Percentiles rank a stretch among this genome's conserved stretches.
These are phyloP conservation scores for Yponomeuta evonymella DNA, from an alignment of 2,888 invertebrate genomes.

Conservation along the genomic window DNA sequence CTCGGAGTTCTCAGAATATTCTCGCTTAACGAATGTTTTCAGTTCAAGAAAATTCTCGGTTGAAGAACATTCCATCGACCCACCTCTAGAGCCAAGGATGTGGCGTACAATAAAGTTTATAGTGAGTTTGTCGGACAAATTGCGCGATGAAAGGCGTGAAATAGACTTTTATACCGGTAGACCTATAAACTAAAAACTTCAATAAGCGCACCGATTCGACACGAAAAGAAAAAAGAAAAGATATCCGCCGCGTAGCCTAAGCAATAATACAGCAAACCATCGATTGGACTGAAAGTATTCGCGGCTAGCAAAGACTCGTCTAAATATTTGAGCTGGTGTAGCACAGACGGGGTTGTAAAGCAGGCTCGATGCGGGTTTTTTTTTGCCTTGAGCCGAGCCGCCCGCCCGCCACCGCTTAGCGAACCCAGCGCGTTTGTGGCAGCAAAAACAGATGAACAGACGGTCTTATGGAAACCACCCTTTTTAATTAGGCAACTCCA, in stretches of 20 bases:
- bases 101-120: neutral
- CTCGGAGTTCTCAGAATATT: too few species aligned
- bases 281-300: neutral
- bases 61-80: neutral
- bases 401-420: constrained; percentile 2
- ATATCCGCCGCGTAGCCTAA: neutral
- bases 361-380: neutral
- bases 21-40: too few species aligned
- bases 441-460: constrained; percentile 32
- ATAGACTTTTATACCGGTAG: neutral
- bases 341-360: neutral
- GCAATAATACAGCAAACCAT: neutral
- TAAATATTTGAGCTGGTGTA: constrained; percentile 6
- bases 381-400: neutral
- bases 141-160: neutral
- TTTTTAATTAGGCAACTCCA: constrained; percentile 35
- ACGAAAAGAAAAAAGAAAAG: neutral
- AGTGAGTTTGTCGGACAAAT: neutral
- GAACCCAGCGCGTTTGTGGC: constrained; percentile 19
- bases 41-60: too few species aligned
- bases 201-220: neutral
- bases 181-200: neutral
- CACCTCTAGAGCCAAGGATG: neutral
- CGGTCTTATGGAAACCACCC: constrained; percentile 34
- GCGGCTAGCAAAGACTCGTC: neutral